Evolutionary conservation across 2,888 invertebrate genomes (phyloP), one percentile per base, ranked within the genome.

Genomic region (Ornithoptera alexandrae): DNA sequence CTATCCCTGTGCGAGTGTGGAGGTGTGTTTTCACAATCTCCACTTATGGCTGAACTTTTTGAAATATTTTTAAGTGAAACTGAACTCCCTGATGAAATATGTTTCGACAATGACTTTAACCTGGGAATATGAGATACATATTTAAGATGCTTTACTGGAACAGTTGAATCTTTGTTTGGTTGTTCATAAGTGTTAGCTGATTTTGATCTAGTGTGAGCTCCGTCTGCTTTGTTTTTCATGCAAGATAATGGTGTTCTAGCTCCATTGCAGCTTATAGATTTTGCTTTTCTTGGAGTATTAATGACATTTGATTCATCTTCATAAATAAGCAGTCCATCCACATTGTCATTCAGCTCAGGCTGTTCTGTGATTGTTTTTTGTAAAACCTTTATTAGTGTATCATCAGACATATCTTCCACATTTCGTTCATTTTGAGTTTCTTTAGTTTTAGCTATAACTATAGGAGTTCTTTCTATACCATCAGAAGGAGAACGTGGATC

Each of bases 321-420:
- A 84, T 94, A 94, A 73, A 94, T 93, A n/a, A 94, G 81, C 63
- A 94, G 82, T 5, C 91, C 93, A 68, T 94, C 89, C 74, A 88
- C 80, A 74, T 88, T 90, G 68, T 89, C 82, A 74, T 88, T 81
- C 72, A 75, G 65, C 39, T 74, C 72, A 70, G 77, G 78, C 71
- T 86, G 83, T 71, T 90, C 88, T 53, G 77, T 78, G 81, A 89
- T 91, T 30, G 86, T 87, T 70, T 77, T 89, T 75, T 92, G 89
- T 65, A 92, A 79, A 59, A 85, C 89, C 82, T 91, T 88, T 59
- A 92, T 87, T 17, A 92, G 79, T 36, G 86, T 85, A 72, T 93
- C 90, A 81, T 92, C 92, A 58, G 92, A 90, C 89, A 93, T 89
- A 68, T 90, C 87, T 80, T 93, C 91, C 68, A 92, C 87, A 85